phyloP scores from a whole-genome alignment of 92 coral and sea anemone species.

The Isaurus tuberculatus region DNA sequence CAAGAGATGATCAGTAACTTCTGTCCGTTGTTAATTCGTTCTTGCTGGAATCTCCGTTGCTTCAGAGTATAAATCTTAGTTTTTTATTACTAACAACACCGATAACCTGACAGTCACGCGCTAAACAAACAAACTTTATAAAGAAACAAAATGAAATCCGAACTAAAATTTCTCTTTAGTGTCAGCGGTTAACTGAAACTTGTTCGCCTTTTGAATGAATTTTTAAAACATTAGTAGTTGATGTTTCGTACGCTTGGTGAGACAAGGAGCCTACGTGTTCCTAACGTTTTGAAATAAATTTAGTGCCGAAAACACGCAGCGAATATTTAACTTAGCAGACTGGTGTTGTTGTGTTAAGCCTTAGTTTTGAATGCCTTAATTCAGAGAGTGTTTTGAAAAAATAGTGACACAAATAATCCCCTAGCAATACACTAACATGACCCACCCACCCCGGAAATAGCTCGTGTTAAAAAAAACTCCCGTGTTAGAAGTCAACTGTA shows the following conservation, averaged over 20 bases:
- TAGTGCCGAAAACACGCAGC: neutral
- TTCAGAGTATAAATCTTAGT: neutral
- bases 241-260: neutral
- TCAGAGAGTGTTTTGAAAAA: neutral
- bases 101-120: neutral
- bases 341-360: neutral
- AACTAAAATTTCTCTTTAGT: no score
- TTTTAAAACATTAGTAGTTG: neutral
- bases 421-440: neutral
- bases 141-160: neutral
- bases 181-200: no score
- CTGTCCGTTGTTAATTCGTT: neutral
- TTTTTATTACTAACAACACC: neutral
- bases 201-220: no score
- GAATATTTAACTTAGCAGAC: neutral
- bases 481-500: neutral
- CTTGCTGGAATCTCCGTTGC: neutral
- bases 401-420: neutral
- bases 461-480: neutral
- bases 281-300: neutral
- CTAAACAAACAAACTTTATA: neutral
- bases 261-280: neutral
- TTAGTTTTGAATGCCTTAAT: neutral
- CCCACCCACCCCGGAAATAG: neutral
- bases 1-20: neutral